Evolutionary conservation across 2,113 vertebrate species (phyloP).

Genomic region (Cettia cetti): DNA sequence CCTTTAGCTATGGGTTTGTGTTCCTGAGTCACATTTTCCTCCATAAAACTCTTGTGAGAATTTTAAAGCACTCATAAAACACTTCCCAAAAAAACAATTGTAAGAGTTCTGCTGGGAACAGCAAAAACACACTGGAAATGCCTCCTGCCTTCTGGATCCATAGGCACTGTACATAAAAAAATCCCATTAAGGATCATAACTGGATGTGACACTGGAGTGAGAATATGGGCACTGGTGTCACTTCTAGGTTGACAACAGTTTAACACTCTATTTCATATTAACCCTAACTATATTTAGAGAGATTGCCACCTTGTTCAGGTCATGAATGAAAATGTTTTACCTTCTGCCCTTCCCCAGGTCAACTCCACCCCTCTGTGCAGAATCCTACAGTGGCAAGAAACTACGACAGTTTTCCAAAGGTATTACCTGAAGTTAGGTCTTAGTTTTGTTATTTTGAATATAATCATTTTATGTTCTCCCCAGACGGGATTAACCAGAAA

Average conservation of each 20-base stretch:
- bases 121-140: background rate
- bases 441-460: background rate
- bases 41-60: background rate
- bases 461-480: background rate
- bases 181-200: background rate
- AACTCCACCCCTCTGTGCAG: background rate
- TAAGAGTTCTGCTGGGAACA: background rate
- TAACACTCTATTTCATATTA: background rate
- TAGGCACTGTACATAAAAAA: background rate
- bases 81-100: background rate
- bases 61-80: background rate
- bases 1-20: background rate
- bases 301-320: background rate
- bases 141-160: background rate
- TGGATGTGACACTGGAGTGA: background rate
- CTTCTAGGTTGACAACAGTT: background rate
- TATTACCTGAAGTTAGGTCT: background rate
- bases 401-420: background rate
- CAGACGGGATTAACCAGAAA: background rate
- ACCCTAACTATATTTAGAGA: background rate
- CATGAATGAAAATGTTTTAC: background rate
- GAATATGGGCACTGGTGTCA: background rate
- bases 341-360: background rate
- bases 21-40: background rate
- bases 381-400: background rate